Conservation (phyloP, 2,888 invertebrate species). For the Drosophila maculinotata region DNA sequence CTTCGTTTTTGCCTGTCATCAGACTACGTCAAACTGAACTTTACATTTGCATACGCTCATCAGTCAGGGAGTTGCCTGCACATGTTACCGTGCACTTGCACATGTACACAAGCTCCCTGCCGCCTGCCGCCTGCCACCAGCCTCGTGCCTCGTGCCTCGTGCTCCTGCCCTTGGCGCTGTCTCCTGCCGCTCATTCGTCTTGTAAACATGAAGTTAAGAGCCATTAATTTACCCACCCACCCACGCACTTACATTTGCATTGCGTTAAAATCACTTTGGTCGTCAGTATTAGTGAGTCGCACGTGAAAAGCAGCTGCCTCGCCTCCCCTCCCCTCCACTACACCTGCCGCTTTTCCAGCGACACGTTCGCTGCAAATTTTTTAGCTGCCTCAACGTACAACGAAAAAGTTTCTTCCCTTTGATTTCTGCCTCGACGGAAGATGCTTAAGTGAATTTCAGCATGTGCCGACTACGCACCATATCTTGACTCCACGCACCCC, state of each 20-base stretch:
- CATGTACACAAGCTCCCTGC: constrained; percentile 1
- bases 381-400: constrained; percentile 39
- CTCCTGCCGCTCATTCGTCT: constrained; percentile 64
- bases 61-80: constrained; percentile 53
- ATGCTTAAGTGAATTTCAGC: constrained; percentile 73
- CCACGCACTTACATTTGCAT: constrained; percentile 58
- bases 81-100: constrained; percentile 24
- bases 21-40: constrained; percentile 61
- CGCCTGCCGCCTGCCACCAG: neutral
- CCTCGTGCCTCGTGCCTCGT: too few relatives aligned
- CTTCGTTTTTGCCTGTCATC: constrained; percentile 59
- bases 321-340: neutral
- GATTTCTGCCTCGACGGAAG: constrained; percentile 60
- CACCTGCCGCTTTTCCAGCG: constrained; percentile 18
- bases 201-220: constrained; percentile 79
- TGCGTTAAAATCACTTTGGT: constrained; percentile 75
- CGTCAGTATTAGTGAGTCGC: constrained; percentile 58
- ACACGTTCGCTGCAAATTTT: constrained; percentile 70
- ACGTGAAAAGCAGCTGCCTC: constrained; percentile 24
- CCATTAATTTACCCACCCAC: constrained; percentile 72
- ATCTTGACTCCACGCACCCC: neutral
- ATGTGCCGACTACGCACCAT: constrained; percentile 63
- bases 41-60: constrained; percentile 75
- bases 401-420: constrained; percentile 60
- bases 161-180: neutral